Evolutionary conservation across 2,113 vertebrate genomes (phyloP), one percentile per base, ranked within the genome.

Genomic region (Pelodiscus sinensis): DNA sequence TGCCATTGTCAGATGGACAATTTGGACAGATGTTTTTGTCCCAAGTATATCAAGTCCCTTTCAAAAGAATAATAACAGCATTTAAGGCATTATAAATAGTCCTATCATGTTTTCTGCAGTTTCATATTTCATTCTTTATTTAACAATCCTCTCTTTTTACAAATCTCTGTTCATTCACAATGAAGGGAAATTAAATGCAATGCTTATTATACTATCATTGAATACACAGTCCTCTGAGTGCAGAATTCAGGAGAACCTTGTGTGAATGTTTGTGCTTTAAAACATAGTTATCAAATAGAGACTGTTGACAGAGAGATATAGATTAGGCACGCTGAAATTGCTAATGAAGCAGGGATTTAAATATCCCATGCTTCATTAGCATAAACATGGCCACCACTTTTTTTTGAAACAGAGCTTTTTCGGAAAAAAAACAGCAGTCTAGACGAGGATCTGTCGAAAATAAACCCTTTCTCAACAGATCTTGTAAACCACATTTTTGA

Each of bases 191-290:
- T 82, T 52, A 19, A 81, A 57, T 1, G 3, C 6, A 50, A 2
- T 77, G 25, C 16, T 83, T 81, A 21, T 80, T 85, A 77, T 31
- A 85, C 2, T 55, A 56, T 68, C 10, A 25, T 18, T 86, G 82
- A 84, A 82, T 60, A 82, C 12, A 60, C 2, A 5, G 7, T 78
- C 71, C 79, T 79, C 22, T 9, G 73, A 24, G 0, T 68, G 79
- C 8, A 86, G 94, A 90, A 84, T 0, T 1, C 24, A 71, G 4
- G 15, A 56, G 52, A 65, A 25, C 31, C 21, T 81, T 84, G 84
- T 87, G 31, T 55, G 81, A 51, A 5, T 77, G 35, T 35, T 31
- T 94, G 44, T 86, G 52, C 51, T 77, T 77, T 90, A 88, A 90
- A 90, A 75, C 24, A 68, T 0, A 0, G 27, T 73, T 84, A 88